Conservation (phyloP, 2,113 vertebrate genomes). For the Elephantulus edwardii region DNA sequence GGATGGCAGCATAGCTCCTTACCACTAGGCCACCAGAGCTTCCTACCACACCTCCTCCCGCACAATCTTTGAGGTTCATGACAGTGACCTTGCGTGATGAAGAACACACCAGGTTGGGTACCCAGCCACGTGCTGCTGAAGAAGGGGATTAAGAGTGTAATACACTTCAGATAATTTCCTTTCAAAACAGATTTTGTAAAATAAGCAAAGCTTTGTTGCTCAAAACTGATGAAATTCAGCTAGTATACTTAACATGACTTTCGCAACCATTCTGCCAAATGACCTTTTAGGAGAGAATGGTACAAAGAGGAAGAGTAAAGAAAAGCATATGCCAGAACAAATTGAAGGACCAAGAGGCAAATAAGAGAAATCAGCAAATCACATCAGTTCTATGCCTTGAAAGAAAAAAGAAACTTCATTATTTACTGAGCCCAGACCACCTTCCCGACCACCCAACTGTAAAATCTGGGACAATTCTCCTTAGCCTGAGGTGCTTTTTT, state of each 20-base stretch:
- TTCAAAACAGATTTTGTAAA: not conserved
- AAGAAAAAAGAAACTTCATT: not conserved
- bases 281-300: conserved; percentile 19
- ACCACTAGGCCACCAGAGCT: too few relatives aligned
- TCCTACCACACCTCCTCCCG: too few relatives aligned
- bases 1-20: too few relatives aligned
- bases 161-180: conserved; percentile 33
- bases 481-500: not conserved
- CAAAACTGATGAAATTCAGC: conserved; percentile 2
- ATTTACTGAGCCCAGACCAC: conserved; percentile 20
- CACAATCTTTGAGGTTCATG: not conserved
- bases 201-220: not conserved
- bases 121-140: not conserved
- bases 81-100: not conserved
- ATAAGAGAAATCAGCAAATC: not conserved
- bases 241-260: not conserved
- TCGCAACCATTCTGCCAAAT: conserved; percentile 32
- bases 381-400: not conserved
- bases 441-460: not conserved
- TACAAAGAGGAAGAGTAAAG: conserved; percentile 9
- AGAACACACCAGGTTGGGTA: not conserved
- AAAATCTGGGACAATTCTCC: not conserved
- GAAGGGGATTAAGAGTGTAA: not conserved
- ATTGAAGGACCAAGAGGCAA: not conserved
- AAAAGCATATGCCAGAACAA: not conserved